Evolutionary conservation across 2,113 vertebrate genomes (phyloP).

Genomic region (Charina bottae): DNA sequence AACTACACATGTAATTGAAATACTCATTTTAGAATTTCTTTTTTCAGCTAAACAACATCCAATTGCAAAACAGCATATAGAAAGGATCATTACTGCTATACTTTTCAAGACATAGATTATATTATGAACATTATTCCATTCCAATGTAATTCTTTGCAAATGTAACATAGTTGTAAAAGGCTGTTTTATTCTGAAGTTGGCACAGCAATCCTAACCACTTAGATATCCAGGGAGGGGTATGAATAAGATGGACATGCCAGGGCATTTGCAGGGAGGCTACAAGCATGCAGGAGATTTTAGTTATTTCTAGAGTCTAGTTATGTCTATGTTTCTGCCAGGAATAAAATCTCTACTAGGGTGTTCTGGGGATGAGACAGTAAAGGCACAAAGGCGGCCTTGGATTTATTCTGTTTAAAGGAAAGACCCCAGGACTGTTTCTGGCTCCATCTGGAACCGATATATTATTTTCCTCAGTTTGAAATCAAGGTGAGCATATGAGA

Average conservation of each 20-base stretch:
- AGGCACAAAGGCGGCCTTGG: background rate
- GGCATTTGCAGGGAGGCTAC: background rate
- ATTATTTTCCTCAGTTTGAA: background rate
- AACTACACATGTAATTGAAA: background rate
- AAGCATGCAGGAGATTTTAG: background rate
- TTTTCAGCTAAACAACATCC: background rate
- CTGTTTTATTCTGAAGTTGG: background rate
- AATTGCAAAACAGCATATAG: background rate
- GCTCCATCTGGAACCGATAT: background rate
- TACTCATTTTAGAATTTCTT: background rate
- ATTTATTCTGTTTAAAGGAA: background rate
- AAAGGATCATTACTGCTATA: background rate
- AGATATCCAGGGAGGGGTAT: background rate
- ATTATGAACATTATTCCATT: background rate
- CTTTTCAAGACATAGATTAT: background rate
- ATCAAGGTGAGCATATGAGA: background rate
- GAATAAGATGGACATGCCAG: background rate
- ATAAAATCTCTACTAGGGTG: background rate
- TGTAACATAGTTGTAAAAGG: background rate
- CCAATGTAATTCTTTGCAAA: background rate
- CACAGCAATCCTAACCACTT: background rate
- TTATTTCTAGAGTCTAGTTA: background rate
- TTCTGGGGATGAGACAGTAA: background rate
- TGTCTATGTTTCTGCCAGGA: background rate
- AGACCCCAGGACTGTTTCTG: background rate